These are phyloP conservation scores for Ligdia adustata DNA, from an alignment of 2,888 invertebrate genomes.

Conservation along the genomic window DNA sequence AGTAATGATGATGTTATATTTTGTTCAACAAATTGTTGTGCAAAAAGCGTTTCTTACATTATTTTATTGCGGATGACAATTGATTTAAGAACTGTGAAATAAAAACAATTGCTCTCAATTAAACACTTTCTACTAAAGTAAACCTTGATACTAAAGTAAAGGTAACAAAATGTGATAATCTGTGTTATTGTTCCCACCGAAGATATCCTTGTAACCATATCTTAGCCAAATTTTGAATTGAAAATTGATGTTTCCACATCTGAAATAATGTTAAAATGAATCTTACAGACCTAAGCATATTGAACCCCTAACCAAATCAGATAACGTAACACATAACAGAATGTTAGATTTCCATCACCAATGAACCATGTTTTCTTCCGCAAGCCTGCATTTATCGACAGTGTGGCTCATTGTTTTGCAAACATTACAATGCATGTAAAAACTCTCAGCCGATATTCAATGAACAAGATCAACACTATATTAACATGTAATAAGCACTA, in stretches of 20 bases:
- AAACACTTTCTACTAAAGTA: no score
- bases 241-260: background rate
- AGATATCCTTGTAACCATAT: background rate
- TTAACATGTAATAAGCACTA: constrained; percentile 34
- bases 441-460: constrained; percentile 32
- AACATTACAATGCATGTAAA: constrained; percentile 22
- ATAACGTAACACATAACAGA: constrained; percentile 3
- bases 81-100: no score
- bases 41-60: no score
- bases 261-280: background rate
- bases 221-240: background rate
- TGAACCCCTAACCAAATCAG: background rate
- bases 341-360: constrained; percentile 4
- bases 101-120: no score
- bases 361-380: constrained; percentile 12
- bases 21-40: background rate
- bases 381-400: constrained; percentile 22
- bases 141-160: no score
- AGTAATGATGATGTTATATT: constrained; percentile 17
- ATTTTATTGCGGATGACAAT: no score
- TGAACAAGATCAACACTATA: constrained; percentile 22
- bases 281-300: background rate
- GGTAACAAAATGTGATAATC: no score
- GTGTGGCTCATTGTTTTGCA: constrained; percentile 5
- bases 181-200: background rate